Percentiles rank a stretch among this genome's conserved stretches.
These are phyloP conservation scores for Pecten maximus DNA, from an alignment of 2,888 invertebrate genomes.

Conservation along the genomic window DNA sequence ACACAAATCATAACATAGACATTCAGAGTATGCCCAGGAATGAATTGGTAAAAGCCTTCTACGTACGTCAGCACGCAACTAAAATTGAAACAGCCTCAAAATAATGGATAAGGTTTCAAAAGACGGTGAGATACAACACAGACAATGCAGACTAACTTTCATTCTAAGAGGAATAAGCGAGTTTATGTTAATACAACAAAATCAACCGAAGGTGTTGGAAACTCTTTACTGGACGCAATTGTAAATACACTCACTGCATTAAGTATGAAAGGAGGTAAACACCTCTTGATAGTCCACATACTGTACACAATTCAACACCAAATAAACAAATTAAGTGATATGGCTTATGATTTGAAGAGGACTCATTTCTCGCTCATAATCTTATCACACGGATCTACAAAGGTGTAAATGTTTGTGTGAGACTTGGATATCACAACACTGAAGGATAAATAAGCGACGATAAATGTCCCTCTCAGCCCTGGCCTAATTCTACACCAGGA, in stretches of 20 bases:
- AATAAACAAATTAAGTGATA: background rate
- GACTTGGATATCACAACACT: background rate
- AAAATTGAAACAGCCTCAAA: no score
- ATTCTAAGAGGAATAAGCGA: no score
- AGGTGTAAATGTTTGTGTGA: background rate
- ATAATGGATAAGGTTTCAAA: no score
- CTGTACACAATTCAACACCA: background rate
- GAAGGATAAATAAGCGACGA: background rate
- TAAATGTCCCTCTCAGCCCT: background rate
- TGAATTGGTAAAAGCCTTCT: no score
- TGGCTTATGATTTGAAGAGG: background rate
- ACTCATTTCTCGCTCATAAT: background rate
- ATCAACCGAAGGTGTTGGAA: background rate
- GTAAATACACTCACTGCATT: background rate
- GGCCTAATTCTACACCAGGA: background rate
- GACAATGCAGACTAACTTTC: no score
- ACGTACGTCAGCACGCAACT: no score
- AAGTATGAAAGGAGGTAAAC: background rate
- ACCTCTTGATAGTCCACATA: background rate
- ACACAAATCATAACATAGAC: no score
- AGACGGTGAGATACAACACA: no score
- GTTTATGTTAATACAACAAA: no score
- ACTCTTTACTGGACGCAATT: background rate
- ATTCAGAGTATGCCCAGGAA: no score
- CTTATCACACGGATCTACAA: background rate